A percentile compares a stretch with the other conserved stretches of the same genome.
Conservation (phyloP, 2,113 vertebrate species). For the Podilymbus podiceps region DNA sequence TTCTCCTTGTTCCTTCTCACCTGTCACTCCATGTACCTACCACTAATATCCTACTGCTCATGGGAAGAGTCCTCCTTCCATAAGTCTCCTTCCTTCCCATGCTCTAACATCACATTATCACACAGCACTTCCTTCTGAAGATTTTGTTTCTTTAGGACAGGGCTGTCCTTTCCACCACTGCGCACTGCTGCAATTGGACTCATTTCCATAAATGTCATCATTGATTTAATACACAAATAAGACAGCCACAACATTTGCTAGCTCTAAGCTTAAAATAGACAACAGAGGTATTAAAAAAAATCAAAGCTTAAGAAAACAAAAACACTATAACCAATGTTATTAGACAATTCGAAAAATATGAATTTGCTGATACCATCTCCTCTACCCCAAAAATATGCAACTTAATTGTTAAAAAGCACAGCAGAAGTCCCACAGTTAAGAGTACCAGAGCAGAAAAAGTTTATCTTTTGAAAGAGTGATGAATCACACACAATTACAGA, state of each 20-base stretch:
- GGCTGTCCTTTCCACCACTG: background rate
- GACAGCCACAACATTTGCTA: background rate
- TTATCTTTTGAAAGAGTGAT: background rate
- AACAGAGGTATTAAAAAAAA: background rate
- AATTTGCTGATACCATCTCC: background rate
- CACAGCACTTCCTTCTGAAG: background rate
- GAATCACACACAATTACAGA: background rate
- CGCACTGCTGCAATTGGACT: background rate
- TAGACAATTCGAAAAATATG: accelerated
- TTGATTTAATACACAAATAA: background rate
- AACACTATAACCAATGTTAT: background rate
- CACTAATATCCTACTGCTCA: background rate
- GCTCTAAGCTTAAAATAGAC: background rate
- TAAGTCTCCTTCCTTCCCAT: background rate
- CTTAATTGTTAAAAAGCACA: background rate
- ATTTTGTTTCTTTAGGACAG: background rate
- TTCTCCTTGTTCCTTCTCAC: background rate
- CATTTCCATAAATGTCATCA: background rate
- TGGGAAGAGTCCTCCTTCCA: background rate
- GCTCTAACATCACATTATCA: background rate
- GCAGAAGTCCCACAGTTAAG: background rate
- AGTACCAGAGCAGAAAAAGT: background rate
- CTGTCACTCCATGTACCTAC: background rate
- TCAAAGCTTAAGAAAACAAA: background rate
- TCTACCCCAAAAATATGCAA: background rate